phyloP scores from a whole-genome alignment of 2,113 vertebrate genomes.

The Aspidoscelis tigris region DNA sequence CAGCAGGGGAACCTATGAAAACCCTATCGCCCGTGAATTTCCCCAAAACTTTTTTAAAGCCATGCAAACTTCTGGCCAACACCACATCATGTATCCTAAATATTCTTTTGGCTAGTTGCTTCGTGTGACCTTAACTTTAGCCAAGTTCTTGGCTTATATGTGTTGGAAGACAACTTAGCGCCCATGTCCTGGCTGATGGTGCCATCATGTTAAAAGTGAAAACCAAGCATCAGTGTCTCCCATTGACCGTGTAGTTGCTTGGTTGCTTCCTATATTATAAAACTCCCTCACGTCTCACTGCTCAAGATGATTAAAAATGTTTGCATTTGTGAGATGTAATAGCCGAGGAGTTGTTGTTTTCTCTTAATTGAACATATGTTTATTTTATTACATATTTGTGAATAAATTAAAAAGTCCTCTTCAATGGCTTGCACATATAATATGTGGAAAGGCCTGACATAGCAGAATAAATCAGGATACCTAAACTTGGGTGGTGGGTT shows the following conservation, averaged over 20 bases:
- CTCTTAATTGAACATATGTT: not conserved
- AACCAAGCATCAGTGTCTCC: not conserved
- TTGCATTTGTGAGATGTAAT: not conserved
- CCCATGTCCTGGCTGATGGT: not conserved
- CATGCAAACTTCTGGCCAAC: not conserved
- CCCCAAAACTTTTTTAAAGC: too few species aligned
- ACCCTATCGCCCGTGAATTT: too few species aligned
- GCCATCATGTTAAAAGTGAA: not conserved
- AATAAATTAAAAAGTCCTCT: not conserved
- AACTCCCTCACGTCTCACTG: not conserved
- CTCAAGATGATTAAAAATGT: not conserved
- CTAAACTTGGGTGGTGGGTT: not conserved
- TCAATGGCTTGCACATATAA: not conserved
- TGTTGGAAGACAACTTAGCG: too few species aligned
- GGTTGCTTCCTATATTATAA: not conserved
- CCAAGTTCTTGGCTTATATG: not conserved
- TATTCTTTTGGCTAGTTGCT: not conserved
- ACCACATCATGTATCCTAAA: too few species aligned
- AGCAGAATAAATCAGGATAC: not conserved
- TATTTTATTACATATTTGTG: slow-evolving; percentile 8
- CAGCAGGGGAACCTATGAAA: too few species aligned
- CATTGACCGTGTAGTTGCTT: not conserved
- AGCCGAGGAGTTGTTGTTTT: not conserved
- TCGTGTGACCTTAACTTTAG: not conserved
- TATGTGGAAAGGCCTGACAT: not conserved